Conservation (phyloP, 2,113 vertebrate genomes). For the Python bivittatus region DNA sequence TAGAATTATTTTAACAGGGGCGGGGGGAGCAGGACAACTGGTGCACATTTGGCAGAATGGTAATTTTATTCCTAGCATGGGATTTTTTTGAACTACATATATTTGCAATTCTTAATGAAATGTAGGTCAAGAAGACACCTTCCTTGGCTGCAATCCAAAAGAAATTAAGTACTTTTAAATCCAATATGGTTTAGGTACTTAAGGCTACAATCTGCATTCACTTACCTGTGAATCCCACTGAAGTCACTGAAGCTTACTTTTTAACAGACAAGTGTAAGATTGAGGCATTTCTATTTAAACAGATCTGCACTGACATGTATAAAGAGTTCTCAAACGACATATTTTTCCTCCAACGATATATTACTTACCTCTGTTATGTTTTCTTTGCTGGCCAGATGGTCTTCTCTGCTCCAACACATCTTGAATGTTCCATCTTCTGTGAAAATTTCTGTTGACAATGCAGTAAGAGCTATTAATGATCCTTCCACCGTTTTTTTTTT, state of each 20-base stretch:
- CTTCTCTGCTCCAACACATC: background rate
- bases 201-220: background rate
- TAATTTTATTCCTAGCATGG: background rate
- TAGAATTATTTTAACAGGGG: background rate
- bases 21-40: background rate
- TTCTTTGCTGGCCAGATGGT: background rate
- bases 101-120: background rate
- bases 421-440: background rate
- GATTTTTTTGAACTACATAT: background rate
- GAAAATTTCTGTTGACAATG: background rate
- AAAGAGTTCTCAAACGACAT: background rate
- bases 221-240: background rate
- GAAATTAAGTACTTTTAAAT: background rate
- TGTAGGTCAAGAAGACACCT: background rate
- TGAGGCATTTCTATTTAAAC: background rate
- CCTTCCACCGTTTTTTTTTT: background rate
- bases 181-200: background rate
- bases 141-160: background rate
- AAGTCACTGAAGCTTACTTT: background rate
- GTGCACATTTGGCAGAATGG: background rate
- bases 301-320: background rate
- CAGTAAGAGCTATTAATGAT: background rate
- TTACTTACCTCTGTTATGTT: background rate
- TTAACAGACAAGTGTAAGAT: background rate
- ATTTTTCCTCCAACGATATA: background rate